Conservation (phyloP, 2,888 invertebrate genomes). For the Ichneumoninae sp. region DNA sequence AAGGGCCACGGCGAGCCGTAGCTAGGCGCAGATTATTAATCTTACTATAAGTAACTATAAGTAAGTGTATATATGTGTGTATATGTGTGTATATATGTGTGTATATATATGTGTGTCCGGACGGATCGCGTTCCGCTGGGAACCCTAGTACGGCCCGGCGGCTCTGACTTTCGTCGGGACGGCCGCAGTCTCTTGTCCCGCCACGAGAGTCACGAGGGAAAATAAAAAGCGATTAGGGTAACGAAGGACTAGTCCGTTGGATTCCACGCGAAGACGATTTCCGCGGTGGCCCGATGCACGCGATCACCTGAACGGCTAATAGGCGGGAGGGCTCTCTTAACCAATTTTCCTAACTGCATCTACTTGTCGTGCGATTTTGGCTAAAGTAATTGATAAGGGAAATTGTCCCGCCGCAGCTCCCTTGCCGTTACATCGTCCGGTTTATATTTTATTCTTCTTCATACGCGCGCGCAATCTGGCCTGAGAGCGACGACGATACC, state of each 20-base stretch:
- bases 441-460: background rate
- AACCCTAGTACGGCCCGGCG: background rate
- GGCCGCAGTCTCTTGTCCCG: background rate
- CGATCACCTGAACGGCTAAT: conserved; percentile 16
- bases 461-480: background rate
- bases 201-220: conserved; percentile 38
- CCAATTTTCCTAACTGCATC: conserved; percentile 45
- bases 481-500: conserved; percentile 8
- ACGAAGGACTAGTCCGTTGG: conserved; percentile 21
- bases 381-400: conserved; percentile 22
- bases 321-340: conserved; percentile 13
- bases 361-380: background rate
- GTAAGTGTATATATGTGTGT: background rate
- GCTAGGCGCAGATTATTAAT: background rate
- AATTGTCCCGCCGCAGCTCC: conserved; percentile 19
- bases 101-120: conserved; percentile 1
- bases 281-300: conserved; percentile 13
- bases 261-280: conserved; percentile 55
- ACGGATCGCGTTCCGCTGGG: conserved; percentile 43
- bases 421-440: conserved; percentile 11
- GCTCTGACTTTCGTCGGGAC: background rate
- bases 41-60: background rate
- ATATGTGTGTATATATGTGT: background rate
- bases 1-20: background rate
- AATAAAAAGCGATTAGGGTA: conserved; percentile 59